Conservation (phyloP, 1,140 invertebrate genomes). For the Bombyx mandarina region DNA sequence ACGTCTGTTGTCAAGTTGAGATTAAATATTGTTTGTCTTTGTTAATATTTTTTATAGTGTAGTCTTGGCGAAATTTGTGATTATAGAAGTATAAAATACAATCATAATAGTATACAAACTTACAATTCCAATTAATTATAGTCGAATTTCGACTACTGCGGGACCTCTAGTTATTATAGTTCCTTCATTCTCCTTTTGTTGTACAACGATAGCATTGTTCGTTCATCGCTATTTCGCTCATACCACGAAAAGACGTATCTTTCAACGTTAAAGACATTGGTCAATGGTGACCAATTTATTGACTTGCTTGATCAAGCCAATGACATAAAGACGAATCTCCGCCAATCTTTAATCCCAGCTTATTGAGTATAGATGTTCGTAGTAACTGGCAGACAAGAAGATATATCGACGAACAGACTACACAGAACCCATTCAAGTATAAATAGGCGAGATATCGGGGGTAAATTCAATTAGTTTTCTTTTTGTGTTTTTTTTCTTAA, state of each 20-base stretch:
- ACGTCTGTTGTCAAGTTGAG: too few species aligned
- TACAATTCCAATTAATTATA: too few species aligned
- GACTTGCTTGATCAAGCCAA: conserved; percentile 13
- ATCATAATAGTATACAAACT: too few species aligned
- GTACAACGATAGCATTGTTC: too few species aligned
- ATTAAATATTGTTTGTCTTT: too few species aligned
- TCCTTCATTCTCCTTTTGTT: too few species aligned
- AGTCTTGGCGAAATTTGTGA: too few species aligned
- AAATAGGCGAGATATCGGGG: conserved; percentile 4
- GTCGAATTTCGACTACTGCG: too few species aligned
- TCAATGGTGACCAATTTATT: conserved; percentile 19
- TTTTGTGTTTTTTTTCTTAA: conserved; percentile 2
- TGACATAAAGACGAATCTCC: conserved; percentile 17
- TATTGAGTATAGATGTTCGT: conserved; percentile 14
- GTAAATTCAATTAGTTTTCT: conserved; percentile 5
- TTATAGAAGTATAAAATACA: too few species aligned
- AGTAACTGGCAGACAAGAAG: conserved; percentile 8
- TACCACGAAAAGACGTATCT: neutral
- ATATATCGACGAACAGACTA: conserved; percentile 4
- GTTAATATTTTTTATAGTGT: too few species aligned
- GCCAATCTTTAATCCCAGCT: conserved; percentile 17
- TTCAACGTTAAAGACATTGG: neutral
- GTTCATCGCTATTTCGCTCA: too few species aligned
- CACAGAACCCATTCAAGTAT: conserved; percentile 4
- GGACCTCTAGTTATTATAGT: too few species aligned